Evolutionary conservation across 2,888 invertebrate species (phyloP), one percentile per base, ranked within the genome.

Genomic region (Blastobasis adustella): DNA sequence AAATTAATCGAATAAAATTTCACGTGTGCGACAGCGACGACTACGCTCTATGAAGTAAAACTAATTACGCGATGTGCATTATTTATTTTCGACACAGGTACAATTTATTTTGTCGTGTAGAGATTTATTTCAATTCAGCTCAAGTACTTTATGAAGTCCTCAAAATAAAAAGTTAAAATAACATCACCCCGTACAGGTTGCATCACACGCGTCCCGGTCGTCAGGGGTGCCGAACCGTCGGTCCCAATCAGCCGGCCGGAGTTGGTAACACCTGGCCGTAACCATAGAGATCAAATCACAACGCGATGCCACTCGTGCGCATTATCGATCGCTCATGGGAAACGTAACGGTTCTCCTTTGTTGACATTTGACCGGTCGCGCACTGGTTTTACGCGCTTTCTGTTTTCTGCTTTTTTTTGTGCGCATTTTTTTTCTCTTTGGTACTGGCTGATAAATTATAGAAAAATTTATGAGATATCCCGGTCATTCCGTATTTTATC

Each of bases 211-310:
- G 53, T 52, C 55, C 57, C 54, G 60, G 59, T 59, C 59, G 49
- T 58, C 61, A 63, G 64, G 73, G 78, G 76, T 73, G 74, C 68
- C 62, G 57, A 66, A 59, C 59, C 62, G 59, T 66, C 69, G 70
- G 69, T 77, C 79, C 72, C 59, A 45, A 45, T 23, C 44, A 43
- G 36, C 37, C 23, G 69, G 59, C 67, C 65, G 65, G 62, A 65
- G 67, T 67, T 59, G 53, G 52, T 61, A 65, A 76, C 87, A 88
- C 87, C 87, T 88, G 87, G 87, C 74, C 56, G 87, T 88, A 75
- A 79, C 88, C 85, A 88, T 88, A 79, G 87, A 69, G 83, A 87
- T 82, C 76, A 78, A 88, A 88, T 88, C 87, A 87, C 79, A 66
- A 65, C 59, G 37, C 62, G 68, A 74, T 76, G 74, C 67, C 70